Base-by-base conservation (phyloP, 2,888 invertebrate genomes). In the Silvanus unidentatus region DNA sequence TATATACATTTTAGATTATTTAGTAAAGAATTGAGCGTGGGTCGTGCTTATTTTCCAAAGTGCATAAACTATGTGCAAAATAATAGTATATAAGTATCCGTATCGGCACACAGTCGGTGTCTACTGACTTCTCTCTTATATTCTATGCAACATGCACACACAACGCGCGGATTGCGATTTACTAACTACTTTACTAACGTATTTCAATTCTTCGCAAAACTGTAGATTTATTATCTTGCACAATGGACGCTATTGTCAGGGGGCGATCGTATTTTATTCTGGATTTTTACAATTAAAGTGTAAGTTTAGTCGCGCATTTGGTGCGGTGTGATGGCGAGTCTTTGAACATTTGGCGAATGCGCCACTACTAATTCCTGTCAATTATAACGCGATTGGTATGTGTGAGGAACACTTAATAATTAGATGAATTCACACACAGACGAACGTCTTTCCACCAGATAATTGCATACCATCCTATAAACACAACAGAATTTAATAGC, bases 81-180 rank as follows among this genome's bases (percentile, higher is more conserved):
- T 62, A 63, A 63, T 62, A 59, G 60, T 58, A 54, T 57, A 55
- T 61, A 62, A 63, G 59, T 61, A 62, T 61, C 58, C 22, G 22
- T 32, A n/a, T 57, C 57, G 54, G 49, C 53, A n/a, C n/a, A 48
- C 43, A 38, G 51, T 49, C 44, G 40, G 41, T 47, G 45, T 22
- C 22, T 22, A 22, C 8, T 22, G n/a, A n/a, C 22, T 22, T 22
- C 22, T 22, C 3, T 22, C 3, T 22, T 48, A 45, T 53, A 22
- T 58, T 55, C 56, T 59, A 55, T 55, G 57, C 50, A 46, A 47
- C 8, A 48, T 50, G 40, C 36, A 41, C 40, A 36, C 41, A 22
- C 22, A 22, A n/a, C n/a, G n/a, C 8, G 39, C 36, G 27, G 43
- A 49, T 46, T 45, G 45, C 43, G 43, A 45, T 45, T 46, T 22